phyloP scores from a whole-genome alignment of 2,888 invertebrate genomes.

The Craniophora ligustri region DNA sequence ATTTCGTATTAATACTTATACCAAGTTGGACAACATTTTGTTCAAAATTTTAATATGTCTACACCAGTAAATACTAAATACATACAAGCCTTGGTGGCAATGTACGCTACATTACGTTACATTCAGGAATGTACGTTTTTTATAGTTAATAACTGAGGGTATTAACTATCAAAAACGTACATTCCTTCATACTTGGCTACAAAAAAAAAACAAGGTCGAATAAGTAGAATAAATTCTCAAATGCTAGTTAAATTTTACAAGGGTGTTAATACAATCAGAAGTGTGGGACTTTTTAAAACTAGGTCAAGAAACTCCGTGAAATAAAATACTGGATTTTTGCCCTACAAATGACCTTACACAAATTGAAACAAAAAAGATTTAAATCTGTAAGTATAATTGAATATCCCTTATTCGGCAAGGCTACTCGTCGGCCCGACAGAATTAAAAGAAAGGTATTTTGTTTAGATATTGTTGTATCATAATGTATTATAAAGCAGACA shows the following conservation, averaged over 20 bases:
- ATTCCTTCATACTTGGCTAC: background rate
- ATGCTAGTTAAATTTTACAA: background rate
- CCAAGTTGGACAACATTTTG: too few species aligned
- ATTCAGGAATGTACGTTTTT: too few species aligned
- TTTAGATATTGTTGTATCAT: background rate
- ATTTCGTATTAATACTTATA: too few species aligned
- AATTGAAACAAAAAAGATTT: background rate
- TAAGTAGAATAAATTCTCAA: constrained; percentile 3
- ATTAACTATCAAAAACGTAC: too few species aligned
- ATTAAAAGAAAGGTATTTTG: background rate
- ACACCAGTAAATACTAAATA: too few species aligned
- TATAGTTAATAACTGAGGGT: too few species aligned
- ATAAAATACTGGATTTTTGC: constrained; percentile 11
- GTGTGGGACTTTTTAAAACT: constrained; percentile 2
- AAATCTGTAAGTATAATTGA: constrained; percentile 5
- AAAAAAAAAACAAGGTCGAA: constrained; percentile 11
- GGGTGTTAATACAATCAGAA: constrained; percentile 2
- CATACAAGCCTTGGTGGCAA: too few species aligned
- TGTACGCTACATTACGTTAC: too few species aligned
- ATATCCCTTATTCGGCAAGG: constrained; percentile 7
- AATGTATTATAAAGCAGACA: background rate
- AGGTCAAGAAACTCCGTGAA: constrained; percentile 9
- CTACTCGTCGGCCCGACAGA: background rate
- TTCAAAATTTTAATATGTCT: too few species aligned
- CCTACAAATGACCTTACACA: constrained; percentile 8